Evolutionary conservation across 1,140 invertebrate genomes (phyloP).

Genomic region (Eumaeus atala): DNA sequence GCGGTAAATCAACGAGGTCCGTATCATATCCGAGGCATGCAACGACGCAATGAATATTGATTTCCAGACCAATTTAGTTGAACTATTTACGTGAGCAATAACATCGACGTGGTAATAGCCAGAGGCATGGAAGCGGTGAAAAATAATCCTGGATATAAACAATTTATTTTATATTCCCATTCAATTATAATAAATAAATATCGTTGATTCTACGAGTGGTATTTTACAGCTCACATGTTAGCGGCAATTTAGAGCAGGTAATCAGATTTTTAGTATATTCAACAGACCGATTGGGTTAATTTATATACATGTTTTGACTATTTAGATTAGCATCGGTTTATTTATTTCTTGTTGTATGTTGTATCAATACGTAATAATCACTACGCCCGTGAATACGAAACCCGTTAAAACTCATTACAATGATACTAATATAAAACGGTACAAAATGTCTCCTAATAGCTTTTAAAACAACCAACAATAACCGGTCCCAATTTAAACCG

Average conservation of each 20-base stretch:
- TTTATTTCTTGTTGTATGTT: too few species aligned
- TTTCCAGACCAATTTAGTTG: conserved; percentile 47
- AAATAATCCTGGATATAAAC: conserved; percentile 8
- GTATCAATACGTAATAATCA: too few species aligned
- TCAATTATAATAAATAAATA: background rate
- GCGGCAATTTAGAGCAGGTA: conserved; percentile 6
- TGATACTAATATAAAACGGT: too few species aligned
- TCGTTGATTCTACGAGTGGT: background rate
- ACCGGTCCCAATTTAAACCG: conserved; percentile 47
- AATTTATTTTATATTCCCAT: conserved; percentile 1
- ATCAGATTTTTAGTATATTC: conserved; percentile 2
- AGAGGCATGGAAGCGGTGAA: conserved; percentile 14
- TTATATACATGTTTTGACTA: too few species aligned
- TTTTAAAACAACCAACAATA: conserved; percentile 38
- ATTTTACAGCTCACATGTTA: conserved; percentile 4
- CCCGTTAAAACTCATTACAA: too few species aligned
- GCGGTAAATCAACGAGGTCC: conserved; percentile 45
- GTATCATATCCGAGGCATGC: conserved; percentile 42
- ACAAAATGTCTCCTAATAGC: conserved; percentile 24
- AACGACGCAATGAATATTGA: conserved; percentile 54
- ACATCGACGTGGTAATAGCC: conserved; percentile 14
- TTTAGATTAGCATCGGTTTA: too few species aligned
- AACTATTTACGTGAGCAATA: conserved; percentile 33
- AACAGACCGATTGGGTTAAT: background rate
- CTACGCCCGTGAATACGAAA: too few species aligned